Evolutionary conservation across 2,797 vertebrate species (phyloP).

Genomic region (Pseudomugil tenellus): DNA sequence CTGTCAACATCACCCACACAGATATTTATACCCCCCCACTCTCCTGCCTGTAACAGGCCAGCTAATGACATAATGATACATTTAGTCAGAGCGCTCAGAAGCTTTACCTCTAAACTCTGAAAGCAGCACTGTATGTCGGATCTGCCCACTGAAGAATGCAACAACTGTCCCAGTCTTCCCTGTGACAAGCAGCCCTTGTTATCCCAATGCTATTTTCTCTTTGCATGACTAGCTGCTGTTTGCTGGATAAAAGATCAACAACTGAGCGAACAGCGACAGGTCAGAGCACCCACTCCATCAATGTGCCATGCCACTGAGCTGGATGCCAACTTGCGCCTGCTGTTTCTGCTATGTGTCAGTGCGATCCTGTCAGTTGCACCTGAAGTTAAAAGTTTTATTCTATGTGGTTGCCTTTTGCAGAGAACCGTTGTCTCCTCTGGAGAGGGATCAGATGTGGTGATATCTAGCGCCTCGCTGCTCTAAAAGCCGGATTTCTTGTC

Average conservation of each 20-base stretch:
- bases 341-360: conserved; percentile 28
- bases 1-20: conserved; percentile 24
- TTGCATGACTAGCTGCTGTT: conserved; percentile 39
- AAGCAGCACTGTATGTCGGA: conserved; percentile 57
- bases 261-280: conserved; percentile 33
- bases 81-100: conserved; percentile 50
- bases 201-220: conserved; percentile 26
- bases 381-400: conserved; percentile 33
- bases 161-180: conserved; percentile 53
- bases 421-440: conserved; percentile 47
- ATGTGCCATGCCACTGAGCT: conserved; percentile 27
- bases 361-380: conserved; percentile 20
- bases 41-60: conserved; percentile 17
- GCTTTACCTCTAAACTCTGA: conserved; percentile 45
- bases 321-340: conserved; percentile 17
- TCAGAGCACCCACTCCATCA: conserved; percentile 15
- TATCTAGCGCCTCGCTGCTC: conserved; percentile 66
- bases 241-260: conserved; percentile 46
- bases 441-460: conserved; percentile 56
- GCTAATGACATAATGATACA: conserved; percentile 65
- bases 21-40: conserved; percentile 29
- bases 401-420: conserved; percentile 61
- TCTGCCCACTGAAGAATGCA: conserved; percentile 42
- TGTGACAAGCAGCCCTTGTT: conserved; percentile 45
- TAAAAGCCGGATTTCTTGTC: conserved; percentile 68